Evolutionary conservation across 2,888 invertebrate genomes (phyloP).

Genomic region (Diplazon laetatorius): DNA sequence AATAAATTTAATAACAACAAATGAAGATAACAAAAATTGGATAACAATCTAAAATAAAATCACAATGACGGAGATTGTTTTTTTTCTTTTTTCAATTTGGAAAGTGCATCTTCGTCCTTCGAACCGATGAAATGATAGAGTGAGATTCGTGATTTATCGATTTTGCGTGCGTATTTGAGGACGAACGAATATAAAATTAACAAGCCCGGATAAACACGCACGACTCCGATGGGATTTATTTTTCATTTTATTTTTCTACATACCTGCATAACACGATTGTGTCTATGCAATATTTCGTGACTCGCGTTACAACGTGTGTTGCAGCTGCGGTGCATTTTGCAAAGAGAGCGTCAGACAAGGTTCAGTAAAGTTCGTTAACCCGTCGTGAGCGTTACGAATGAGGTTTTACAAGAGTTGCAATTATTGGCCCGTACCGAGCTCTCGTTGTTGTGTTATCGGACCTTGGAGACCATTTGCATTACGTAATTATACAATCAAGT

Average conservation of each 20-base stretch:
- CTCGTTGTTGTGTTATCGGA: conserved; percentile 14
- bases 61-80: too few species aligned
- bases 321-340: conserved; percentile 5
- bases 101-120: neutral
- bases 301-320: conserved; percentile 6
- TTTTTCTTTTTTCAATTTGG: neutral
- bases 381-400: conserved; percentile 45
- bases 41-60: neutral
- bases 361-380: conserved; percentile 68
- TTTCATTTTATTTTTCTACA: neutral
- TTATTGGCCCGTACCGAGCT: conserved; percentile 12
- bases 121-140: neutral
- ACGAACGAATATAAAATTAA: conserved; percentile 15
- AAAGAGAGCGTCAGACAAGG: conserved; percentile 45
- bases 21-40: neutral
- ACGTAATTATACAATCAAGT: conserved; percentile 2
- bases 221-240: neutral
- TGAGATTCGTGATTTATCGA: conserved; percentile 30
- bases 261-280: conserved; percentile 40
- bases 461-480: neutral
- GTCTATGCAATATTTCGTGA: conserved; percentile 31
- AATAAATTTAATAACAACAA: neutral
- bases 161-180: conserved; percentile 12
- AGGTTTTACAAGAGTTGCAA: conserved; percentile 54
- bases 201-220: neutral